Evolutionary conservation across 2,113 vertebrate genomes (phyloP).

Genomic region (Lichenostomus cassidix): DNA sequence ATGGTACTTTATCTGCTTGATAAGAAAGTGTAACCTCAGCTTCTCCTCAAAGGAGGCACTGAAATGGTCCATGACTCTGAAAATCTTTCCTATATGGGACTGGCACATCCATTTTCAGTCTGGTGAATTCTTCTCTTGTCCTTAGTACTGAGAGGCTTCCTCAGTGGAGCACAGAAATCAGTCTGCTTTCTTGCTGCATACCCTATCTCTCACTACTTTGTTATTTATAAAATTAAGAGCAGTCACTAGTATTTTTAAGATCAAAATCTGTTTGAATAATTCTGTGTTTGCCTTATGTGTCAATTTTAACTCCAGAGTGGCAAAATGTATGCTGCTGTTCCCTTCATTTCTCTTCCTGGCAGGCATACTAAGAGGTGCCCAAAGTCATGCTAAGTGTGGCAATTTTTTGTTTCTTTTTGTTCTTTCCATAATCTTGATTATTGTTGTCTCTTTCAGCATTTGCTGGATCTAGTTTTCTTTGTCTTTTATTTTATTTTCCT

Average conservation of each 20-base stretch:
- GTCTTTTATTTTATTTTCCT: neutral
- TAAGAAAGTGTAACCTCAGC: neutral
- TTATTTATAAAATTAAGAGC: neutral
- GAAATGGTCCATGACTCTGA: neutral
- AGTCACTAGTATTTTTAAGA: neutral
- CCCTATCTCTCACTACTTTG: neutral
- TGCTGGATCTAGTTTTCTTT: neutral
- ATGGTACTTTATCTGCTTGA: neutral
- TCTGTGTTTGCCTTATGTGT: neutral
- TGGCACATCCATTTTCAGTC: neutral
- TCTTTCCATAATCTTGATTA: neutral
- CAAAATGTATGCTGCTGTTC: neutral
- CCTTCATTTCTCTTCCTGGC: neutral
- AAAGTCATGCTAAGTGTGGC: accelerated
- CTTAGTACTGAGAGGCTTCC: neutral
- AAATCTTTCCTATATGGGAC: neutral
- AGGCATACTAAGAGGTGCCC: neutral
- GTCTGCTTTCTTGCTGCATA: neutral
- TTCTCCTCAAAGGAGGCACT: neutral
- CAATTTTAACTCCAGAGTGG: neutral
- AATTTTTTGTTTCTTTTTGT: neutral
- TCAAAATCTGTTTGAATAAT: neutral
- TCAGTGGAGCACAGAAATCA: neutral
- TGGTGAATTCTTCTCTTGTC: neutral
- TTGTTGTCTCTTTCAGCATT: neutral